Percentiles rank a stretch among this genome's conserved stretches.
Conservation (phyloP, 2,113 vertebrate genomes). For the Actinemys pallida region DNA sequence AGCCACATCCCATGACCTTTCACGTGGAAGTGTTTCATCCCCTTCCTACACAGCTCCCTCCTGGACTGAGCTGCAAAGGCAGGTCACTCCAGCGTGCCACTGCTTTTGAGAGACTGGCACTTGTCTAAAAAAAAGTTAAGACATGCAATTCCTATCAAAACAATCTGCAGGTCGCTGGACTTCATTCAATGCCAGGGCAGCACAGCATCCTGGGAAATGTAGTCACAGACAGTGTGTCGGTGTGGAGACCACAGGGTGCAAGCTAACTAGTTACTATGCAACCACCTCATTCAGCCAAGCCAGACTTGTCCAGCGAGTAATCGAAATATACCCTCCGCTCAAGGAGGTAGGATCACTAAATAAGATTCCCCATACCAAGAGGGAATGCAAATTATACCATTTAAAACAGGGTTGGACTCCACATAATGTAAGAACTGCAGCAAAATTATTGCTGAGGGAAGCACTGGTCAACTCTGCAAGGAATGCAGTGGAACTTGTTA, state of each 20-base stretch:
- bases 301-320: neutral
- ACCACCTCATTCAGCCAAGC: neutral
- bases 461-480: neutral
- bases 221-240: rapidly evolving
- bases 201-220: neutral
- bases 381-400: neutral
- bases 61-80: neutral
- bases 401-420: neutral
- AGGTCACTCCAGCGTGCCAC: neutral
- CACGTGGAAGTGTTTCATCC: neutral
- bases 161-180: neutral
- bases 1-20: neutral
- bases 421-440: neutral
- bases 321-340: neutral
- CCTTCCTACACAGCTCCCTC: neutral
- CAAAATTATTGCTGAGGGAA: neutral
- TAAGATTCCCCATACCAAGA: neutral
- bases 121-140: neutral
- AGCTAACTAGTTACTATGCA: rapidly evolving
- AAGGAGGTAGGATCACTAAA: neutral
- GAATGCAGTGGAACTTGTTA: neutral
- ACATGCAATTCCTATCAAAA: rapidly evolving
- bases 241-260: rapidly evolving
- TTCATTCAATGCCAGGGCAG: neutral
- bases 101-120: neutral